Conservation (phyloP, 1,140 invertebrate species). For the Drosophila jambulina region DNA sequence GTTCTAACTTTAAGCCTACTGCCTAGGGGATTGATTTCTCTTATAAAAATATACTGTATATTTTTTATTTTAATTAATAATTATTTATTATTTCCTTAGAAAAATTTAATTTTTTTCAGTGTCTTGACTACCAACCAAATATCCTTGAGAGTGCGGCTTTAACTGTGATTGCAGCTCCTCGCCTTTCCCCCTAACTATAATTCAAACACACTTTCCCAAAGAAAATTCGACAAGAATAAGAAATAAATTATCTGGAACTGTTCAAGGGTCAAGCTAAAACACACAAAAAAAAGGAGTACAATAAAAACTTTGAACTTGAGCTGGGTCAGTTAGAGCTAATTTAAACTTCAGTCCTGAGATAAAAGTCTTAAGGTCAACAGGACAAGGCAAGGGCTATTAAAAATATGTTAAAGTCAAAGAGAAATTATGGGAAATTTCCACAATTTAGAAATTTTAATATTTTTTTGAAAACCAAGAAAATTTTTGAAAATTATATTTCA, state of each 20-base stretch:
- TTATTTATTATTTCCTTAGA: background rate
- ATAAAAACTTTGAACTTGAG: slow-evolving; percentile 18
- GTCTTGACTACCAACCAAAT: too few relatives aligned
- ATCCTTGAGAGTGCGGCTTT: slow-evolving; percentile 3
- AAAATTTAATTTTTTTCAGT: background rate
- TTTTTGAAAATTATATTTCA: background rate
- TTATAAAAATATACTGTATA: too few relatives aligned
- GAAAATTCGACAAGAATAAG: slow-evolving; percentile 16
- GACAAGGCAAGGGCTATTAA: background rate
- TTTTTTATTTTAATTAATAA: background rate
- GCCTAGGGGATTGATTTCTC: too few relatives aligned
- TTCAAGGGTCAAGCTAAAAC: slow-evolving; percentile 17
- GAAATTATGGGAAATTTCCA: background rate
- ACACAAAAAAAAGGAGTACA: background rate
- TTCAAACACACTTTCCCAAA: slow-evolving; percentile 17
- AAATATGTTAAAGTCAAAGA: background rate
- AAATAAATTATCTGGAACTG: slow-evolving; percentile 30
- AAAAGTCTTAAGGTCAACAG: slow-evolving; percentile 1
- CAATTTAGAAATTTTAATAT: too few relatives aligned
- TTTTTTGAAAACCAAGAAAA: background rate
- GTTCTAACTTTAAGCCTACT: too few relatives aligned
- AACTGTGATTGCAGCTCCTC: slow-evolving; percentile 14
- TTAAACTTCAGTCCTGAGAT: background rate
- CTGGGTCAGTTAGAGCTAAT: slow-evolving; percentile 17
- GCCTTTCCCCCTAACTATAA: background rate